A percentile compares a stretch with the other conserved stretches of the same genome.
Evolutionary conservation across 2,797 vertebrate genomes (phyloP).

Genomic region (Eidolon dupreanum): DNA sequence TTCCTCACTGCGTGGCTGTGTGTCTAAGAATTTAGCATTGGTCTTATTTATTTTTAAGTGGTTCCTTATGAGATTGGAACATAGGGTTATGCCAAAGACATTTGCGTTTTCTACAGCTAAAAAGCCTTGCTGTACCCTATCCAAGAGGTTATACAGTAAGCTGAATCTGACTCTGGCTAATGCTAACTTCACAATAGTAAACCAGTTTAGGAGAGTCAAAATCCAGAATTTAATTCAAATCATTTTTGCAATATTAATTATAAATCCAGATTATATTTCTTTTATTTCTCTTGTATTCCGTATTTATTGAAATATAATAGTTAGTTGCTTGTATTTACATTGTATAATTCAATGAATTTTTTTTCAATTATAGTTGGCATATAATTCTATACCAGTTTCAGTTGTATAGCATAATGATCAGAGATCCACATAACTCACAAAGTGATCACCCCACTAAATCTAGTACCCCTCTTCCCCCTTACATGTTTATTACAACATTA

Average conservation of each 20-base stretch:
- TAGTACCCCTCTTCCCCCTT: too few species aligned
- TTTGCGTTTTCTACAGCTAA: background rate
- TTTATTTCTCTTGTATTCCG: background rate
- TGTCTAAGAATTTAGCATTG: background rate
- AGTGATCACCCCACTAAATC: too few species aligned
- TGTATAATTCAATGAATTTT: too few species aligned
- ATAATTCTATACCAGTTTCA: too few species aligned
- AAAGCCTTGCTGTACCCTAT: background rate
- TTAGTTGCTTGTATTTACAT: too few species aligned
- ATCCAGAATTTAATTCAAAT: background rate
- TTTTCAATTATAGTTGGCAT: too few species aligned
- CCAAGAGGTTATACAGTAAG: background rate
- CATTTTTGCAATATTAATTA: conserved; percentile 22
- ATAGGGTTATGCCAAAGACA: background rate
- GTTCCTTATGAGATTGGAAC: background rate
- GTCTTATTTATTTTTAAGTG: conserved; percentile 45
- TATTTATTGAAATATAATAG: too few species aligned
- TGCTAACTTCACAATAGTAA: background rate
- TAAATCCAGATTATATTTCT: background rate
- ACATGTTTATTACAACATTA: too few species aligned
- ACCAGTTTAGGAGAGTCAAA: background rate
- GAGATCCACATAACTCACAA: too few species aligned
- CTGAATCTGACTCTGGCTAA: background rate
- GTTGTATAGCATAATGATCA: too few species aligned
- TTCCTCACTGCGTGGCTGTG: background rate